phyloP scores from a whole-genome alignment of 1,140 invertebrate genomes.

The Notospermus geniculatus region DNA sequence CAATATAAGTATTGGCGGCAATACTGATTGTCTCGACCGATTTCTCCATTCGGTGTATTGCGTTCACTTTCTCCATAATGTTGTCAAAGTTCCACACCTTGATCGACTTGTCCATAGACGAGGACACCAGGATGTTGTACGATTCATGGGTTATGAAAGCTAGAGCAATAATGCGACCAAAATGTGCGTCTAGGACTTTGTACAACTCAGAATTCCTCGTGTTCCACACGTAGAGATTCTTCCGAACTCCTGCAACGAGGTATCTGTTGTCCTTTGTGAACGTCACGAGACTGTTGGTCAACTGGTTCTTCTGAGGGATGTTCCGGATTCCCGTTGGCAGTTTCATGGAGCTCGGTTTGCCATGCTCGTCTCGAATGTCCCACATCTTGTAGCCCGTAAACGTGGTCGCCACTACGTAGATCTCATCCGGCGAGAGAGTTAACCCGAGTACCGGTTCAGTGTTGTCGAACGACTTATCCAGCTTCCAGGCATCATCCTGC shows the following conservation, averaged over 20 bases:
- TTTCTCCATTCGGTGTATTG: slow-evolving; percentile 91
- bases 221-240: slow-evolving; percentile 94
- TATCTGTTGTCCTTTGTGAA: slow-evolving; percentile 86
- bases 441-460: slow-evolving; percentile 69
- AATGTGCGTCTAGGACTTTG: slow-evolving; percentile 94
- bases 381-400: slow-evolving; percentile 70
- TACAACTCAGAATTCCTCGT: slow-evolving; percentile 69
- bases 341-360: slow-evolving; percentile 62
- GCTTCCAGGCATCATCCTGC: slow-evolving; percentile 49
- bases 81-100: slow-evolving; percentile 99
- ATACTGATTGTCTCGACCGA: slow-evolving; percentile 82
- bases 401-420: slow-evolving; percentile 77
- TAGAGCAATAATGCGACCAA: slow-evolving; percentile 91
- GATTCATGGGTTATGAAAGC: slow-evolving; percentile 75
- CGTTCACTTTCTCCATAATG: slow-evolving; percentile 95
- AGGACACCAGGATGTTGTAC: slow-evolving; percentile 86
- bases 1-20: slow-evolving; percentile 37
- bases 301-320: slow-evolving; percentile 74
- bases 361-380: slow-evolving; percentile 56
- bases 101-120: slow-evolving; percentile 94
- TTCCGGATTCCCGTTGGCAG: slow-evolving; percentile 88
- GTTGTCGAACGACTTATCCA: slow-evolving; percentile 55
- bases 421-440: slow-evolving; percentile 77
- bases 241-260: slow-evolving; percentile 90
- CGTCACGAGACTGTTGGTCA: slow-evolving; percentile 62